Evolutionary conservation across 2,113 vertebrate species (phyloP).

Genomic region (Tachysurus vachellii): DNA sequence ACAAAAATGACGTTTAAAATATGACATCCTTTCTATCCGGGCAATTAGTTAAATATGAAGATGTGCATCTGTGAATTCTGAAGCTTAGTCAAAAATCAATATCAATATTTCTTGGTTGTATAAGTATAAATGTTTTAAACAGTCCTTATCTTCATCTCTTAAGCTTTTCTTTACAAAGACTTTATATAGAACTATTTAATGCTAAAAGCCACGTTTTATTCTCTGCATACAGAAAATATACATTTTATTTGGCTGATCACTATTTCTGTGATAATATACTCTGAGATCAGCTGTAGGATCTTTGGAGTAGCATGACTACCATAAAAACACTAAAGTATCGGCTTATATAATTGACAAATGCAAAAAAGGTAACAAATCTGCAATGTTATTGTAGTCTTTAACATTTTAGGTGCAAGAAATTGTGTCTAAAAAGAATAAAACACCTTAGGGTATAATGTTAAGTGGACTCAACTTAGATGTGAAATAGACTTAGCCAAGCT

Average conservation of each 20-base stretch:
- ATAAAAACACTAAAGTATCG: background rate
- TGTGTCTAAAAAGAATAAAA: background rate
- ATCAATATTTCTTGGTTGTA: background rate
- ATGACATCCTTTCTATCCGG: background rate
- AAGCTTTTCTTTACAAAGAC: background rate
- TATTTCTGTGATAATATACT: background rate
- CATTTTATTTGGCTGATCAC: background rate
- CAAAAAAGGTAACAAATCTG: background rate
- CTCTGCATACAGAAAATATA: background rate
- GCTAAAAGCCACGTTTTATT: background rate
- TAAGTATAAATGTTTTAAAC: background rate
- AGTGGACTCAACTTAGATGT: too few relatives aligned
- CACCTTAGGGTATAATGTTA: background rate
- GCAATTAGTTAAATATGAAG: background rate
- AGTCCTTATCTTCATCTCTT: too few relatives aligned
- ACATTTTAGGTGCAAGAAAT: background rate
- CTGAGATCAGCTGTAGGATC: background rate
- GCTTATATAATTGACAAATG: background rate
- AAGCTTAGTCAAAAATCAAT: background rate
- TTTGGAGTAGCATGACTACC: background rate
- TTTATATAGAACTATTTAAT: background rate
- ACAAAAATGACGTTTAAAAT: background rate
- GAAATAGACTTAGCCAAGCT: background rate
- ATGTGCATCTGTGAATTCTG: background rate
- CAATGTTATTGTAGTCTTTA: background rate